Evolutionary conservation across 2,888 invertebrate species (phyloP).

Genomic region (Hydropsyche betteni): DNA sequence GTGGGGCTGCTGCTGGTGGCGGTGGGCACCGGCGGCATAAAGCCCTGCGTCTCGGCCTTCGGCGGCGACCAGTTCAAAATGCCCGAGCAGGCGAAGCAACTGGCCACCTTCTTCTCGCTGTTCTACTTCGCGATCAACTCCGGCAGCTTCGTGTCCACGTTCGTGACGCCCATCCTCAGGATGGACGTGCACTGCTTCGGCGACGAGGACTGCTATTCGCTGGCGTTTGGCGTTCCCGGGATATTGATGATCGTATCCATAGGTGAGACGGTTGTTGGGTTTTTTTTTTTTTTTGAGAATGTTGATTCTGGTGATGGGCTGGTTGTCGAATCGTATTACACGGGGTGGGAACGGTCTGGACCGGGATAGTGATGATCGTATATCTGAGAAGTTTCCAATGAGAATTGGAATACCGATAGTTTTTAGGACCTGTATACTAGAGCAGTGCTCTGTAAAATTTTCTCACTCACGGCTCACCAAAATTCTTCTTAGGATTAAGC

Average conservation of each 20-base stretch:
- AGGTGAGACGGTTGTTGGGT: slow-evolving; percentile 58
- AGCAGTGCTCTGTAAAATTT: too few species aligned
- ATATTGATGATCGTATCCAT: slow-evolving; percentile 84
- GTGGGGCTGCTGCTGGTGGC: slow-evolving; percentile 80
- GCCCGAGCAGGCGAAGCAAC: slow-evolving; percentile 79
- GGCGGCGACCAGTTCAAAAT: slow-evolving; percentile 93
- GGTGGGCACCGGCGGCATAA: slow-evolving; percentile 93
- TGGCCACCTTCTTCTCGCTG: slow-evolving; percentile 89
- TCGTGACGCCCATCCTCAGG: slow-evolving; percentile 87
- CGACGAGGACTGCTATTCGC: slow-evolving; percentile 78
- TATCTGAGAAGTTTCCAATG: too few species aligned
- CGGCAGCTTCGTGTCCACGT: slow-evolving; percentile 88
- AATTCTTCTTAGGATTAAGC: too few species aligned
- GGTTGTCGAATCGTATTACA: too few species aligned
- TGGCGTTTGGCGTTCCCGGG: slow-evolving; percentile 92
- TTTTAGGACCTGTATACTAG: too few species aligned
- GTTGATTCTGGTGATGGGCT: too few species aligned
- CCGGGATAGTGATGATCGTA: too few species aligned
- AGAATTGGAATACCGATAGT: too few species aligned
- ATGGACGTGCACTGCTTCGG: slow-evolving; percentile 81
- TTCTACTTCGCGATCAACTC: slow-evolving; percentile 95
- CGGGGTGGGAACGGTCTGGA: too few species aligned
- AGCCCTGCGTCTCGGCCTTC: slow-evolving; percentile 94
- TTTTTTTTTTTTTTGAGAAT: too few species aligned
- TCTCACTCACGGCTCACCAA: too few species aligned